Conservation (phyloP, 2,888 invertebrate genomes). For the Latrodectus elegans region DNA sequence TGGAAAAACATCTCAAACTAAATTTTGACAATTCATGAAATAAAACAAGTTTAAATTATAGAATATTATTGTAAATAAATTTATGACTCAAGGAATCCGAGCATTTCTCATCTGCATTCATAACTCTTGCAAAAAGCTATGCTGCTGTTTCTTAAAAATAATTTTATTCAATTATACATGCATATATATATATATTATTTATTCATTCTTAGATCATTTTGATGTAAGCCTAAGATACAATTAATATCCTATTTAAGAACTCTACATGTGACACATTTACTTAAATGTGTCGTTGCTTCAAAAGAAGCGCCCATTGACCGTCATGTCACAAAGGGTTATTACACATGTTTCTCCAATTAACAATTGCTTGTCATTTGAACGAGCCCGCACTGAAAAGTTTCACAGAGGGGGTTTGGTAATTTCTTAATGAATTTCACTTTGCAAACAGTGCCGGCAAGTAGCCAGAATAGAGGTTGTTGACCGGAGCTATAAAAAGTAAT, state of each 20-base stretch:
- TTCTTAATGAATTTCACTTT: slow-evolving; percentile 15
- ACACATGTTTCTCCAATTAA: slow-evolving; percentile 35
- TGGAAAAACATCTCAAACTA: no score
- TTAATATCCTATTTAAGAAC: not conserved
- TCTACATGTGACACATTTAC: not conserved
- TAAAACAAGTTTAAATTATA: no score
- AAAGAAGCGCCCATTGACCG: slow-evolving; percentile 5
- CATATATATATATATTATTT: no score
- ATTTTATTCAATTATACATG: no score
- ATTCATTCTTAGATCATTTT: no score
- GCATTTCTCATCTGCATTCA: no score
- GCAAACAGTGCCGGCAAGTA: slow-evolving; percentile 12
- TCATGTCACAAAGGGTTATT: not conserved
- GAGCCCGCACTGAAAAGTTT: slow-evolving; percentile 1
- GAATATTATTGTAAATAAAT: no score
- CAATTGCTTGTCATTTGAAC: not conserved
- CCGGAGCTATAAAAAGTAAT: slow-evolving; percentile 24
- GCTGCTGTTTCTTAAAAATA: no score
- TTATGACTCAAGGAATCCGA: no score
- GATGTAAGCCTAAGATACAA: no score
- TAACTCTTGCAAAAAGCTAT: no score
- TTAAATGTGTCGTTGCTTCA: not conserved
- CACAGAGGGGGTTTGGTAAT: not conserved
- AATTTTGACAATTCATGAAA: no score
- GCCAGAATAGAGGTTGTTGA: slow-evolving; percentile 41